Base-by-base conservation (phyloP, 1,140 invertebrate genomes). In the Apis laboriosa region DNA sequence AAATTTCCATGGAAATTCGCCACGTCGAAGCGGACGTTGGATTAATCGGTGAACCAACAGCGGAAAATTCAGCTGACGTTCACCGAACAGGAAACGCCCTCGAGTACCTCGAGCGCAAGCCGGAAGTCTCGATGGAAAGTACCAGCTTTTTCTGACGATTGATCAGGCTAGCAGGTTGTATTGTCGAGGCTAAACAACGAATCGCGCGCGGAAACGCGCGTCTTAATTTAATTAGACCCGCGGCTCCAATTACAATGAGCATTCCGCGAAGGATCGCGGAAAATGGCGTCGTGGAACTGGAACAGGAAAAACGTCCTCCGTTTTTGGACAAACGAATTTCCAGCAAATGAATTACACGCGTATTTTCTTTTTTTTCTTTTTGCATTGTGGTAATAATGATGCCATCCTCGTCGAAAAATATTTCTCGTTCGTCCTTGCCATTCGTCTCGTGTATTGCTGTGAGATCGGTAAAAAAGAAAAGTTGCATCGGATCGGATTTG, bases 221-320 rank as follows among this genome's bases (percentile, higher is more conserved):
- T 17, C 77, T 61, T 71, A 79, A 79, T 79, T 79, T 63, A 79
- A 79, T 79, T 79, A 71, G 13, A 13, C 43, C 77, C 19, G 9
- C 43, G 1, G 55, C 5, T 58, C 49, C 60, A 63, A 72, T 79
- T 72, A 53, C 43, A 43, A 17, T 17, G 58, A n/a, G 21, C n/a
- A 58, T 72, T 72, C 24, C 34, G 34, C 34, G 21, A 56, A 34
- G 68, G 58, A 34, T 21, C 43, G 24, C 28, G 53, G 28, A 67
- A 77, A 51, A 12, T 15, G 34, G 53, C 17, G 11, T 9, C 17
- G 11, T 9, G 28, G 34, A 77, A 66, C n/a, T 77, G 61, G 75
- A 67, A 24, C 75, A 68, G 64, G 21, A 78, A 70, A 68, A 24
- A 24, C 21, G 19, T 9, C 15, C 21, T 61, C 28, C 19, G 24